These are phyloP conservation scores for Leuctra nigra DNA, from an alignment of 2,888 invertebrate genomes.

Conservation along the genomic window DNA sequence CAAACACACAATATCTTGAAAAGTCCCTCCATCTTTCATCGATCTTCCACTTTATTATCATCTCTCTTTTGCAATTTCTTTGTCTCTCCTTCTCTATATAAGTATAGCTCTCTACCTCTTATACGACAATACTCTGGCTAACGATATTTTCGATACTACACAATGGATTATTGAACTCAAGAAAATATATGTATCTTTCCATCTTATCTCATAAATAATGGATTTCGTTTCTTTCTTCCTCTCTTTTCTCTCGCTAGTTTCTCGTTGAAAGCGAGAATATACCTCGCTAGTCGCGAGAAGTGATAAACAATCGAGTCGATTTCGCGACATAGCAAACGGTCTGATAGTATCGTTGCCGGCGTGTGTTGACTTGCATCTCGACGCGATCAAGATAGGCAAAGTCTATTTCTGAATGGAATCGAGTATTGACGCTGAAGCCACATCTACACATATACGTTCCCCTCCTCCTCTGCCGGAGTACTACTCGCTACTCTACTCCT, in stretches of 20 bases:
- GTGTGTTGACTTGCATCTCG: not conserved
- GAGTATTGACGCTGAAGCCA: not conserved
- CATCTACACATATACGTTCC: no score
- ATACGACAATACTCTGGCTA: not conserved
- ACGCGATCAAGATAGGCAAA: not conserved
- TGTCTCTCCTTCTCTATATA: no score
- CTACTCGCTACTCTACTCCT: no score
- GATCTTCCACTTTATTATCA: no score
- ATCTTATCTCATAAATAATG: slow-evolving; percentile 22
- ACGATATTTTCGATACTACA: not conserved
- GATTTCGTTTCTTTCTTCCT: slow-evolving; percentile 9
- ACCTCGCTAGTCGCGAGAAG: not conserved
- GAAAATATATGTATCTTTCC: slow-evolving; percentile 21
- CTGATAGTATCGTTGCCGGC: not conserved
- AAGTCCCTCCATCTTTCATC: no score
- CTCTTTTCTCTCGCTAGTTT: not conserved
- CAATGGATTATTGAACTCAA: slow-evolving; percentile 14
- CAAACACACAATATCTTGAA: no score
- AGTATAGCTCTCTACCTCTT: not conserved
- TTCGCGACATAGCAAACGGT: not conserved
- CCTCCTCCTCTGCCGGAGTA: no score
- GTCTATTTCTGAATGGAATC: not conserved
- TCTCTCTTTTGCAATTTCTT: no score
- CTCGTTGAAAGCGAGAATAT: not conserved
- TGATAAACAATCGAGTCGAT: slow-evolving; percentile 4